Conservation (phyloP, 2,888 invertebrate species). For the Harpagoxenus sublaevis region DNA sequence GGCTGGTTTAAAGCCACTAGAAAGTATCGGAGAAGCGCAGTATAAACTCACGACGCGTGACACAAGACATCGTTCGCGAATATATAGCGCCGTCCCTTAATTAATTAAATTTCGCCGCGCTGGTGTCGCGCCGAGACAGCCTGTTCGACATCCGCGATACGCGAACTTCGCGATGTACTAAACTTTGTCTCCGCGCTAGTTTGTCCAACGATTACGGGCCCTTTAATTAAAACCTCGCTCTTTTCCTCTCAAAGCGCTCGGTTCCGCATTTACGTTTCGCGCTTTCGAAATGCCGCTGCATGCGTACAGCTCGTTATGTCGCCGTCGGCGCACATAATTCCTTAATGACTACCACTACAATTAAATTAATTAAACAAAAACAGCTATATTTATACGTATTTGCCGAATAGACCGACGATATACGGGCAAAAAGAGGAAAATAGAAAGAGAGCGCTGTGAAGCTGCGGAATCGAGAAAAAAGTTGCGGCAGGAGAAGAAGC, state of each 20-base stretch:
- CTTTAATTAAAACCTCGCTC: conserved; percentile 55
- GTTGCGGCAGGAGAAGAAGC: background rate
- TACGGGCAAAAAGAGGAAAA: background rate
- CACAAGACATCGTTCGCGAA: conserved; percentile 43
- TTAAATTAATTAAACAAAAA: conserved; percentile 54
- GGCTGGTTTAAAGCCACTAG: conserved; percentile 25
- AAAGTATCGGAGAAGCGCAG: conserved; percentile 24
- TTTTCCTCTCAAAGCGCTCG: conserved; percentile 40
- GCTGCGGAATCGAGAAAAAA: conserved; percentile 33
- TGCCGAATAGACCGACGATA: background rate
- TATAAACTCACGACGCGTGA: conserved; percentile 32
- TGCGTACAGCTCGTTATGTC: conserved; percentile 42
- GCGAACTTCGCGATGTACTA: conserved; percentile 50
- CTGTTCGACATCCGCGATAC: conserved; percentile 53
- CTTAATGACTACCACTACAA: conserved; percentile 43
- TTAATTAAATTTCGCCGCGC: conserved; percentile 51
- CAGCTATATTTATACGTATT: conserved; percentile 19
- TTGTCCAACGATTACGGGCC: conserved; percentile 45
- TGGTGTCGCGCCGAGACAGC: conserved; percentile 29
- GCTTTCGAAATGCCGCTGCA: conserved; percentile 28
- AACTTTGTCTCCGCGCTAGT: conserved; percentile 50
- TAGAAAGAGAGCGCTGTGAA: background rate
- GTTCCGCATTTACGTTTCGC: conserved; percentile 18
- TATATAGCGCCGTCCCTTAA: conserved; percentile 43
- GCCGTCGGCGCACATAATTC: conserved; percentile 32